These are phyloP conservation scores for Kryptolebias marmoratus DNA, from an alignment of 2,113 vertebrate genomes.

Conservation along the genomic window DNA sequence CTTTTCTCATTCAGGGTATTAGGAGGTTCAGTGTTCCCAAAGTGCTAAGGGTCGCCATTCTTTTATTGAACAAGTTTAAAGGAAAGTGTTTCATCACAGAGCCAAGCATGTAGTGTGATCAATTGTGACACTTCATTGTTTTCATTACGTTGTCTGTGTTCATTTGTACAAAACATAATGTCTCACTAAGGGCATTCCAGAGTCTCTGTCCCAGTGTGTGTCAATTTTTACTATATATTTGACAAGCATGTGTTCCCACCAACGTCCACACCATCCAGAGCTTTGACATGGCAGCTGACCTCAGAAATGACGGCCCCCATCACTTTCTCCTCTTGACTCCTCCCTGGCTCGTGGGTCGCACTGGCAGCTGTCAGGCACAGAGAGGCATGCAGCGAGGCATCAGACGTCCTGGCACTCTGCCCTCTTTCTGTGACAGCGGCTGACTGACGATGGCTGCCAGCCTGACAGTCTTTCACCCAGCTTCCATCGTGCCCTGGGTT, in stretches of 20 bases:
- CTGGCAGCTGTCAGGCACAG: slow-evolving; percentile 62
- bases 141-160: too few species aligned
- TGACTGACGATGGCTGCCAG: slow-evolving; percentile 68
- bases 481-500: slow-evolving; percentile 52
- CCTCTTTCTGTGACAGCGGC: slow-evolving; percentile 50
- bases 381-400: slow-evolving; percentile 47
- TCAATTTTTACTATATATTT: not conserved
- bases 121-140: not conserved
- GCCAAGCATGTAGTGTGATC: not conserved
- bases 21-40: slow-evolving; percentile 41
- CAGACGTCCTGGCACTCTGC: slow-evolving; percentile 58
- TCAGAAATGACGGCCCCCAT: slow-evolving; percentile 19
- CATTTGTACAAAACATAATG: too few species aligned
- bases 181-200: not conserved
- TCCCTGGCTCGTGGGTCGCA: slow-evolving; percentile 28
- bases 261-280: not conserved
- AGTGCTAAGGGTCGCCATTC: slow-evolving; percentile 39
- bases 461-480: slow-evolving; percentile 53
- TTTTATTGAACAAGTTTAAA: slow-evolving; percentile 50
- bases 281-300: slow-evolving; percentile 29
- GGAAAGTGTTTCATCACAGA: slow-evolving; percentile 2
- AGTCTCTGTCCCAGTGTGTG: not conserved
- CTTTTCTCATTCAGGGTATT: slow-evolving; percentile 28
- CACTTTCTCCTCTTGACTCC: slow-evolving; percentile 26
- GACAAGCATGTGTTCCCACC: slow-evolving; percentile 18